Base-by-base conservation (phyloP, 2,888 invertebrate species). In the Oxystoma pomonae region DNA sequence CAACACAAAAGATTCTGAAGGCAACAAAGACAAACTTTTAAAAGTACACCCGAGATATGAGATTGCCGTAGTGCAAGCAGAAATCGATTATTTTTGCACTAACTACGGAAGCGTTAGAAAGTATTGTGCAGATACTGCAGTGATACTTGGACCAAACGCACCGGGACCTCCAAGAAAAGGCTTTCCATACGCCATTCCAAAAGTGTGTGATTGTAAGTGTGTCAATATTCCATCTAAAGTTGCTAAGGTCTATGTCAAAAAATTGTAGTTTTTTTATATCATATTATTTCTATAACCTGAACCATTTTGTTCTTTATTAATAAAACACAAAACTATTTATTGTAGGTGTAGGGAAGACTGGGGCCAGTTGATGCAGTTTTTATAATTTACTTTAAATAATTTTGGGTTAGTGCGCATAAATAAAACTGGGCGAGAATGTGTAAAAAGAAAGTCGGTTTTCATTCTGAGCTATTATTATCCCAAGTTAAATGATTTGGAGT, bases 41-140 rank as follows among this genome's bases (percentile, higher is more conserved):
- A 71, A 70, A 55, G 55, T 67, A 12, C 80, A 80, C 69, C 80
- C 80, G 1, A 79, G 74, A 65, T 78, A 80, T 67, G 68, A 68
- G 7, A 57, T 58, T 3, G 71, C 71, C 35, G 58, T 77, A 21
- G 67, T 80, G n/a, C 74, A 78, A 60, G 77, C 78, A 1, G 80
- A 80, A 73, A 67, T 78, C 56, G 70, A 73, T 51, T 78, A 73
- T 61, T 81, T 78, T 62, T 80, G 80, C 63, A 74, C 77, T 65
- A 73, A 79, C 67, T 80, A 81, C 67, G 79, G 77, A 3, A 67
- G 69, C 16, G 57, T 80, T 35, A 73, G 76, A 64, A 78, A 76
- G 66, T 81, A 81, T 64, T 79, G 79, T 65, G 80, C 78, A 2
- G 71, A 71, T 20, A 77, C 78, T 1, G 77, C 76, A 1, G 67